Conservation (phyloP, 2,888 invertebrate genomes). For the Hipparchia sbordonii region DNA sequence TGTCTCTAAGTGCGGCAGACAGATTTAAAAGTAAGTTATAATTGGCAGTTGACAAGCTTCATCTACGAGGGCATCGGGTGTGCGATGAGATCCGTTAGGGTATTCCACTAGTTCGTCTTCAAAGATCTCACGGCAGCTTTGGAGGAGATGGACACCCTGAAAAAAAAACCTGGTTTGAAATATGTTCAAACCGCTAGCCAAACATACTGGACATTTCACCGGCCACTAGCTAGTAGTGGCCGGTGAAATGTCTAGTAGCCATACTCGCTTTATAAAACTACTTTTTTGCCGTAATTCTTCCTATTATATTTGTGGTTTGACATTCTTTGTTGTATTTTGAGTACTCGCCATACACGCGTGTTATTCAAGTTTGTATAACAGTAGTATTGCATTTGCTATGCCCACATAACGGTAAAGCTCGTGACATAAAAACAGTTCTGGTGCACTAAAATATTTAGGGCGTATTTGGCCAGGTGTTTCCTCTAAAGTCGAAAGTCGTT, state of each 20-base stretch:
- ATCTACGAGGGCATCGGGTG: neutral
- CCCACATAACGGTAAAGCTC: conserved; percentile 29
- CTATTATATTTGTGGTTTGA: too few species aligned
- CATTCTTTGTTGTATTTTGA: neutral
- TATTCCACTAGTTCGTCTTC: conserved; percentile 34
- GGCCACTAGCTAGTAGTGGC: too few species aligned
- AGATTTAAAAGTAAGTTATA: neutral
- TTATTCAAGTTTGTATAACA: neutral
- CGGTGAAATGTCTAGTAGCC: too few species aligned
- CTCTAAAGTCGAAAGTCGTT: conserved; percentile 1
- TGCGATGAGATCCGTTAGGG: conserved; percentile 51
- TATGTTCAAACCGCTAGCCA: too few species aligned
- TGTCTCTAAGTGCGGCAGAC: too few species aligned
- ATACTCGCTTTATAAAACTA: too few species aligned
- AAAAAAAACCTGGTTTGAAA: conserved; percentile 42
- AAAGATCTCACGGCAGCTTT: conserved; percentile 55
- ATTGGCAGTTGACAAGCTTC: neutral
- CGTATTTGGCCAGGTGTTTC: conserved; percentile 32
- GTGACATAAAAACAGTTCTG: conserved; percentile 31
- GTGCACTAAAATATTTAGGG: conserved; percentile 27
- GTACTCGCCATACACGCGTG: neutral
- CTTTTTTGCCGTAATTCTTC: neutral
- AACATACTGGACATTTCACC: too few species aligned
- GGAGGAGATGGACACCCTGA: conserved; percentile 82
- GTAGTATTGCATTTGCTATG: conserved; percentile 14